Evolutionary conservation across 2,888 invertebrate species (phyloP), one percentile per base, ranked within the genome.

Genomic region (Sycophila texana): DNA sequence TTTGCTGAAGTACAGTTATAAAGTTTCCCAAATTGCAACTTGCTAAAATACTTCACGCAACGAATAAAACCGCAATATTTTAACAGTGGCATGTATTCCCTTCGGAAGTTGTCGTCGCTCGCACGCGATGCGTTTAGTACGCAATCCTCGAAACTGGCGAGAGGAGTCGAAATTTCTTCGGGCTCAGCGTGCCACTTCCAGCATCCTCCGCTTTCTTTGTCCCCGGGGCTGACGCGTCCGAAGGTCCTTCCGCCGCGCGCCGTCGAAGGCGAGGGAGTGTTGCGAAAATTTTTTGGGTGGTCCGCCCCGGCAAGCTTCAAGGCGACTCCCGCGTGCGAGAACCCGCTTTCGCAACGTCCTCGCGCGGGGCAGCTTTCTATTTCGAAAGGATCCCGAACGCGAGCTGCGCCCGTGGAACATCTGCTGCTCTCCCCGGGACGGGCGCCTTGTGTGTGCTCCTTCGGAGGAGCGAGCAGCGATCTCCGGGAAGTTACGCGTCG

Each of bases 331-430:
- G 53, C 49, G 16, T n/a, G 53, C 14, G 71, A 66, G 75, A 26
- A 26, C 65, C 60, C 53, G 60, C 55, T 78, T 74, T 73, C 67
- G 68, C 60, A 68, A 68, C 49, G 67, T 73, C 73, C 68, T 57
- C 20, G 51, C 58, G 26, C 18, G 16, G 55, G 12, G 66, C 75
- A 71, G 79, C 80, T 80, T 80, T 80, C 80, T 77, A 77, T 80
- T 80, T 81, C 67, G 77, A 77, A 81, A 81, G 77, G 74, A 80
- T 55, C 60, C 39, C 55, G 60, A 61, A 51, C 47, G 58, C 49
- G 22, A 77, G 80, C 77, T 60, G 65, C 53, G 51, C 5, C 30
- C n/a, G 26, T n/a, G 12, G 68, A 39, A 39, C 39, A 39, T 39
- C 49, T 20, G 58, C 22, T 53, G 53, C 53, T 58, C 18, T 58